Evolutionary conservation across 2,888 invertebrate species (phyloP).

Genomic region (Muschampia staudingeri): DNA sequence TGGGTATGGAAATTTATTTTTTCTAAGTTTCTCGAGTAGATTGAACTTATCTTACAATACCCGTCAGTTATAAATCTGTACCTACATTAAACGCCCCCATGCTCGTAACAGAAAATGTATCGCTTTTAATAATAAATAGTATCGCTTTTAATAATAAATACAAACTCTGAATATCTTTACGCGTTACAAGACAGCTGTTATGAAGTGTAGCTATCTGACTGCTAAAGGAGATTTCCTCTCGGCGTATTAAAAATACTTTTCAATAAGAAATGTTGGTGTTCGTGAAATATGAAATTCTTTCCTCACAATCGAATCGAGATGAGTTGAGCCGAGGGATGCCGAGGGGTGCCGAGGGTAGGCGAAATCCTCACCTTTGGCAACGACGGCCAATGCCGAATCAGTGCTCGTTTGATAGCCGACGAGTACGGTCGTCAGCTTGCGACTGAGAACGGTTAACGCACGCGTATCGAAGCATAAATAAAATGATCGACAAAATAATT

Average conservation of each 20-base stretch:
- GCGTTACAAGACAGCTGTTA: slow-evolving; percentile 59
- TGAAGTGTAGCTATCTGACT: slow-evolving; percentile 66
- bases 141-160: slow-evolving; percentile 49
- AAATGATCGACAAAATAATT: slow-evolving; percentile 77
- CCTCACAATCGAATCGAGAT: slow-evolving; percentile 87
- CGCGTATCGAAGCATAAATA: slow-evolving; percentile 67
- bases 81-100: slow-evolving; percentile 38
- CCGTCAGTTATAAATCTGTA: slow-evolving; percentile 43
- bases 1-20: slow-evolving; percentile 46
- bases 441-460: neutral
- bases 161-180: slow-evolving; percentile 43
- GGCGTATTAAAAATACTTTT: slow-evolving; percentile 72
- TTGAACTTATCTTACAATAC: slow-evolving; percentile 45
- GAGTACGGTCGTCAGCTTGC: slow-evolving; percentile 75
- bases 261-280: slow-evolving; percentile 75
- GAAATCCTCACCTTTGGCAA: slow-evolving; percentile 89
- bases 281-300: slow-evolving; percentile 85
- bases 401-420: slow-evolving; percentile 81
- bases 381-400: slow-evolving; percentile 89
- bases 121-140: neutral
- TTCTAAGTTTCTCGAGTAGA: slow-evolving; percentile 40
- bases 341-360: slow-evolving; percentile 81
- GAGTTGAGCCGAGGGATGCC: slow-evolving; percentile 80
- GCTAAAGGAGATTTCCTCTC: slow-evolving; percentile 66
- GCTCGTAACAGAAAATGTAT: slow-evolving; percentile 39